Conservation (phyloP, 92 coral and sea anemone genomes). For the Hydrozoanthus gracilis region DNA sequence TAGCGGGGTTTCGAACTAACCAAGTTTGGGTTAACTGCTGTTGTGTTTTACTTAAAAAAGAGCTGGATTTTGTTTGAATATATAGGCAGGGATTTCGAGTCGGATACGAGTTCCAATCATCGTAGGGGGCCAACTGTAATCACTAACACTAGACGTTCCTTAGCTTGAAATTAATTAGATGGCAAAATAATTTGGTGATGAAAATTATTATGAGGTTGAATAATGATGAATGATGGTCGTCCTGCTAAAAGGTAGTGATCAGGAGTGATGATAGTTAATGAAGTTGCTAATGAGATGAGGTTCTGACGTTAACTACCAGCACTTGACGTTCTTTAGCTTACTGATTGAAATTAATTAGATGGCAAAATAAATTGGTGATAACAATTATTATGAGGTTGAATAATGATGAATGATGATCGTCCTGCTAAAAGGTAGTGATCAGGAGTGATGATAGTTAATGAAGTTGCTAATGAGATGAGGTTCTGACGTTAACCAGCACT, state of each 20-base stretch:
- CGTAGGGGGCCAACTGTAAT: too few relatives aligned
- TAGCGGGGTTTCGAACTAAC: too few relatives aligned
- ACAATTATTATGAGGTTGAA: background rate
- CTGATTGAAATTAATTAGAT: background rate
- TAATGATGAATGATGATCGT: background rate
- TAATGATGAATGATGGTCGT: background rate
- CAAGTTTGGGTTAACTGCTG: too few relatives aligned
- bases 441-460: background rate
- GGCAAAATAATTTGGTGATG: background rate
- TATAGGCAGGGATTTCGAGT: too few relatives aligned
- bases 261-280: background rate
- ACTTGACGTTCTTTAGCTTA: background rate
- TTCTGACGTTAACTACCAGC: too few relatives aligned
- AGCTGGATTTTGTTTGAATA: too few relatives aligned
- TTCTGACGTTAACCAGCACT: too few relatives aligned
- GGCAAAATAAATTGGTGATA: background rate
- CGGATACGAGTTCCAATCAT: too few relatives aligned
- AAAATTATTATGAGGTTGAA: background rate
- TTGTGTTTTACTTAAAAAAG: too few relatives aligned
- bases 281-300: background rate
- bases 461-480: background rate
- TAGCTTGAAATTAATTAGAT: background rate
- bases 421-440: background rate
- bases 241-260: background rate
- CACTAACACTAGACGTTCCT: too few relatives aligned